A percentile compares a stretch with the other conserved stretches of the same genome.
phyloP scores from a whole-genome alignment of 1,140 invertebrate genomes.

The Yoshiicerus persimilis region DNA sequence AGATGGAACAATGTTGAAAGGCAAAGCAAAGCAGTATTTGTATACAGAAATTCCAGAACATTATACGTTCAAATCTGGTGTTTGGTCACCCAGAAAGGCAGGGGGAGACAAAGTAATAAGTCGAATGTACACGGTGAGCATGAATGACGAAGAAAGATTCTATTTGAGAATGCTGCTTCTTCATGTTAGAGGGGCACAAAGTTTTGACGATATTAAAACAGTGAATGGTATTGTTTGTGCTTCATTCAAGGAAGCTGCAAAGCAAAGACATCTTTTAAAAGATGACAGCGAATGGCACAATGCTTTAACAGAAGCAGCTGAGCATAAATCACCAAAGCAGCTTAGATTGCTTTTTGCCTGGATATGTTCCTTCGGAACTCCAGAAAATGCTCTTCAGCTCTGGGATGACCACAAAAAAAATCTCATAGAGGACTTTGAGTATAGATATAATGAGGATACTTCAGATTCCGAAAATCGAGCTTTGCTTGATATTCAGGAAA shows the following conservation, averaged over 20 bases:
- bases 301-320: constrained; percentile 38
- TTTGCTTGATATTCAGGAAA: background rate
- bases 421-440: background rate
- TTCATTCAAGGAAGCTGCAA: constrained; percentile 45
- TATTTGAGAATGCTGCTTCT: constrained; percentile 49
- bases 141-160: constrained; percentile 27
- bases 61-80: constrained; percentile 36
- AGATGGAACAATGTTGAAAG: too few species aligned
- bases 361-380: constrained; percentile 45
- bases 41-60: constrained; percentile 50
- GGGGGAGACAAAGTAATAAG: background rate
- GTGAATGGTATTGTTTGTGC: too few species aligned
- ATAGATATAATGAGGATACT: background rate
- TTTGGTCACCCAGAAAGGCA: background rate
- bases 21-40: constrained; percentile 41
- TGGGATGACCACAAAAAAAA: background rate
- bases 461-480: background rate
- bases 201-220: constrained; percentile 45
- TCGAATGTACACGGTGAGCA: background rate
- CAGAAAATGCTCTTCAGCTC: constrained; percentile 31
- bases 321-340: background rate
- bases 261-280: constrained; percentile 36
- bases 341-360: constrained; percentile 45
- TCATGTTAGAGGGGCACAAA: constrained; percentile 46
- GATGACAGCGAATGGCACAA: constrained; percentile 42